Evolutionary conservation across 2,113 vertebrate species (phyloP).

Genomic region (Alectura lathami): DNA sequence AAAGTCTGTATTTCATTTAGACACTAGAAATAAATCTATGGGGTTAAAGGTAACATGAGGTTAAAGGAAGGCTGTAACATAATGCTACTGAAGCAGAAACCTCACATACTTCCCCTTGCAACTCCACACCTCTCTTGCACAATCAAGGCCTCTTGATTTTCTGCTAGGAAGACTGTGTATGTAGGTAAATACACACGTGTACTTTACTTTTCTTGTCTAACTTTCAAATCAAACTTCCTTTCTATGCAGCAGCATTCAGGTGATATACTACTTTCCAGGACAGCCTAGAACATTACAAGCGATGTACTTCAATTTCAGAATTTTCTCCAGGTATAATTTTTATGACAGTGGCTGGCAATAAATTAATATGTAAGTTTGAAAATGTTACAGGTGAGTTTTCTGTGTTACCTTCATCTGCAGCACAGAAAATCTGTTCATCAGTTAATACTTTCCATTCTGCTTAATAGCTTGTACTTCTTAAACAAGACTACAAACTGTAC

Average conservation of each 20-base stretch:
- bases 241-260: not conserved
- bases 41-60: not conserved
- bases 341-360: not conserved
- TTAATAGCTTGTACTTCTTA: slow-evolving; percentile 6
- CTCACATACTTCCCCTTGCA: not conserved
- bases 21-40: not conserved
- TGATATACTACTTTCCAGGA: not conserved
- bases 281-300: not conserved
- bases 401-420: not conserved
- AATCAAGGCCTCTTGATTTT: not conserved
- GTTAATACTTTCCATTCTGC: not conserved
- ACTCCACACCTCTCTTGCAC: not conserved
- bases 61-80: not conserved
- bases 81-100: not conserved
- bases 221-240: not conserved
- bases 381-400: not conserved
- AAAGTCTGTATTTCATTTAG: not conserved
- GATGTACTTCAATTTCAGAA: not conserved
- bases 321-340: not conserved
- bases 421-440: not conserved
- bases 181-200: not conserved
- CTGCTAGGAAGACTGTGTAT: not conserved
- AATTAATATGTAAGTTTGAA: not conserved
- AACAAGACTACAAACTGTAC: not conserved
- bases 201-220: not conserved